Percentiles rank a stretch among this genome's conserved stretches.
phyloP scores from a whole-genome alignment of 2,113 vertebrate genomes.

The Dipodomys merriami region DNA sequence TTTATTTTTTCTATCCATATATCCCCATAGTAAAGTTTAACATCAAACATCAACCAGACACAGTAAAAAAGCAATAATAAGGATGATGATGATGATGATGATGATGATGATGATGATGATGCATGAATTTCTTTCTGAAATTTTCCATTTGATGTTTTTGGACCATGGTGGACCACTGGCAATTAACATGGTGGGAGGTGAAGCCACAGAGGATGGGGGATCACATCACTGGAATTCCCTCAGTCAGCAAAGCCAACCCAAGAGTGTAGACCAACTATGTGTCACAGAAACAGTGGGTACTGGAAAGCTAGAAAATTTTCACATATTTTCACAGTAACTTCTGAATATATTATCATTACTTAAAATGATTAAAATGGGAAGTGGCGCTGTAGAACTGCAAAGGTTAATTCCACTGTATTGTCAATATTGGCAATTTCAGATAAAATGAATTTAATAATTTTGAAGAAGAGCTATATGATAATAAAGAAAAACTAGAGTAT shows the following conservation, averaged over 20 bases:
- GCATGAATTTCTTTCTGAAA: neutral
- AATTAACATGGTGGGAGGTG: neutral
- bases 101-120: neutral
- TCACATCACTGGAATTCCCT: neutral
- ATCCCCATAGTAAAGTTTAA: neutral
- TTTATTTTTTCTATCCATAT: neutral
- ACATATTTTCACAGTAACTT: constrained; percentile 33
- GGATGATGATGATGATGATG: too few species aligned
- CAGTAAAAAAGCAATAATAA: neutral
- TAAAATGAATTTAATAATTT: constrained; percentile 20
- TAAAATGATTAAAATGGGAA: constrained; percentile 45
- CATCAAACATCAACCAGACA: neutral
- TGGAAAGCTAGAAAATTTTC: neutral
- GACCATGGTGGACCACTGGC: neutral
- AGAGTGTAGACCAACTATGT: neutral
- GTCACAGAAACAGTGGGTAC: neutral
- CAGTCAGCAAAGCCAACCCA: neutral
- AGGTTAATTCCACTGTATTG: constrained; percentile 14
- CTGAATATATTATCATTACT: constrained; percentile 38
- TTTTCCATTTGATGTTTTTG: neutral
- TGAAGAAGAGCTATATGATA: neutral
- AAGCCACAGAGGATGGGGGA: neutral
- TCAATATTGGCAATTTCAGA: constrained; percentile 53
- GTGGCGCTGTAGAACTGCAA: too few species aligned
- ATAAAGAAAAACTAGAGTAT: too few species aligned